Evolutionary conservation across 2,888 invertebrate species (phyloP).

Genomic region (Pilophorus perplexus): DNA sequence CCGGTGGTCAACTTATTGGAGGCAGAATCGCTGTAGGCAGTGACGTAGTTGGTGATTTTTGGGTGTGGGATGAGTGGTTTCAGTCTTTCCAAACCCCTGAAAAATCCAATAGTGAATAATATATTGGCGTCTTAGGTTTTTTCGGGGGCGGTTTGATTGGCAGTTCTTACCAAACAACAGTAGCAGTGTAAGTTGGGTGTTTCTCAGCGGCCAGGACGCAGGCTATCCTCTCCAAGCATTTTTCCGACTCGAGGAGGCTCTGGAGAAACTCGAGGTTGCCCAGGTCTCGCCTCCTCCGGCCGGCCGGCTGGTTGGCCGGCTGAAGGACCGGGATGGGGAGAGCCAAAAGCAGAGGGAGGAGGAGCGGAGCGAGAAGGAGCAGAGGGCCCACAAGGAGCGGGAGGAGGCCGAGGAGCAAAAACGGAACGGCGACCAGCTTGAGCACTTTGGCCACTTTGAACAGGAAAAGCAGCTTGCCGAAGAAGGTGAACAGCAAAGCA

Average conservation of each 20-base stretch:
- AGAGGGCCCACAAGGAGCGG: slow-evolving; percentile 42
- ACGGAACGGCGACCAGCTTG: slow-evolving; percentile 47
- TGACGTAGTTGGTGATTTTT: slow-evolving; percentile 41
- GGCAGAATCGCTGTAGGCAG: slow-evolving; percentile 40
- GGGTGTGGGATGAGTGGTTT: slow-evolving; percentile 41
- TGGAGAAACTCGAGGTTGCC: slow-evolving; percentile 30
- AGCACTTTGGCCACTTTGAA: slow-evolving; percentile 48
- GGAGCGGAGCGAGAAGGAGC: slow-evolving; percentile 44
- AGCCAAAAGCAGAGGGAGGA: slow-evolving; percentile 44
- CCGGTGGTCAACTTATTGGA: not conserved
- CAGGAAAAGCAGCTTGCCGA: slow-evolving; percentile 45
- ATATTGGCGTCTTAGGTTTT: no score
- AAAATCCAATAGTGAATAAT: no score
- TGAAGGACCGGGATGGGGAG: slow-evolving; percentile 45
- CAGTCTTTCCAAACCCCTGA: slow-evolving; percentile 44
- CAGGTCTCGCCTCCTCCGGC: slow-evolving; percentile 31
- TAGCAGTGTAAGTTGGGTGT: slow-evolving; percentile 39
- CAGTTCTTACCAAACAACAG: slow-evolving; percentile 46
- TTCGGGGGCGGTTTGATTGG: no score
- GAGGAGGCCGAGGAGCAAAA: slow-evolving; percentile 42
- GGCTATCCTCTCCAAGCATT: slow-evolving; percentile 46
- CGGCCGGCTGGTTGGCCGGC: slow-evolving; percentile 27
- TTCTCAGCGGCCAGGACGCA: slow-evolving; percentile 43
- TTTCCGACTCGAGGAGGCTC: slow-evolving; percentile 44
- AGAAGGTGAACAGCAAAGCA: slow-evolving; percentile 43